Percentiles rank a stretch among this genome's conserved stretches.
These are phyloP conservation scores for Anguilla anguilla DNA, from an alignment of 2,797 vertebrate species.

Conservation along the genomic window DNA sequence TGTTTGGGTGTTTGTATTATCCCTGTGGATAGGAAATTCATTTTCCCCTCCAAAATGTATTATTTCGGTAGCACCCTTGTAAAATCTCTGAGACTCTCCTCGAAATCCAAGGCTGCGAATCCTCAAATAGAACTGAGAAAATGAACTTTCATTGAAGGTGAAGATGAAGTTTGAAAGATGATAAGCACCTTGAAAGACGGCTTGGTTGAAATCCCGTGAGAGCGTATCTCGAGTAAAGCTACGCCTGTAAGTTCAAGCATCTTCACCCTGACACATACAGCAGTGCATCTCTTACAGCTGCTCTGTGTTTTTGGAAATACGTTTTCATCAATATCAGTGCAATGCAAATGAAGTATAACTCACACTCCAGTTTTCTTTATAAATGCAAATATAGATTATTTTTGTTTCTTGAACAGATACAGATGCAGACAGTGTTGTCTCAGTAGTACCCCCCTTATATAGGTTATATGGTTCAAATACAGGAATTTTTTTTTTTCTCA, in stretches of 20 bases:
- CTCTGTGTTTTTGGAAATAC: neutral
- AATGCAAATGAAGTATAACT: neutral
- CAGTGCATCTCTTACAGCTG: neutral
- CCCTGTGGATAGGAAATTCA: neutral
- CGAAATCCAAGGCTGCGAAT: neutral
- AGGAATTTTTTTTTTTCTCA: too few relatives aligned
- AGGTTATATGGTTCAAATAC: too few relatives aligned
- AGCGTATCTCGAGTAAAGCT: neutral
- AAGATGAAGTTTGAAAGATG: conserved; percentile 2
- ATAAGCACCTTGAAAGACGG: conserved; percentile 1
- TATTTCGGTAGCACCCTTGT: neutral
- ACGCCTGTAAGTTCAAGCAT: neutral
- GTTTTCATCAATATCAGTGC: neutral
- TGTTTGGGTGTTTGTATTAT: neutral
- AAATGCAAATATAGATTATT: too few relatives aligned
- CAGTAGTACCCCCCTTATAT: too few relatives aligned
- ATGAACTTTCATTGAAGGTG: neutral
- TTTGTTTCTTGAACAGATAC: too few relatives aligned
- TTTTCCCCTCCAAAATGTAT: neutral
- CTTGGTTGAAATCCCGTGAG: neutral
- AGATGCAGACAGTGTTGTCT: too few relatives aligned
- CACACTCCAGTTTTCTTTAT: neutral
- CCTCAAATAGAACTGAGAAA: neutral
- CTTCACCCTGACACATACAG: neutral
- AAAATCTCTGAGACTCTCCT: neutral